A percentile compares a stretch with the other conserved stretches of the same genome.
phyloP scores from a whole-genome alignment of 2,113 vertebrate species.

The Trachemys scripta region DNA sequence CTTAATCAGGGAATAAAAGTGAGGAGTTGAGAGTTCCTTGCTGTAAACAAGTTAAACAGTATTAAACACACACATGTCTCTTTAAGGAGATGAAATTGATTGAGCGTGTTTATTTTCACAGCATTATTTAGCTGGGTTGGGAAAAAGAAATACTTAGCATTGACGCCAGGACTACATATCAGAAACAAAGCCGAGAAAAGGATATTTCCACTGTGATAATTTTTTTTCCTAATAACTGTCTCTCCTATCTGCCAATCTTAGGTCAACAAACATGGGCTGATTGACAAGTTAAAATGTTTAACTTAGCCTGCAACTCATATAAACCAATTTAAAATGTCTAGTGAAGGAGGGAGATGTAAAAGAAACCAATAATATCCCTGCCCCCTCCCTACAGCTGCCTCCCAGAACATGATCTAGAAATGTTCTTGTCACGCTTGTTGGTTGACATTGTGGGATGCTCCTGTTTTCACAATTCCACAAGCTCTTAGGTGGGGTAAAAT shows the following conservation, averaged over 20 bases:
- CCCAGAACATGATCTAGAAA: not conserved
- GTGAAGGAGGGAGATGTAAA: conserved; percentile 74
- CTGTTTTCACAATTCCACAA: not conserved
- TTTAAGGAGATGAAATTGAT: conserved; percentile 79
- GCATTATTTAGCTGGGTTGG: conserved; percentile 83
- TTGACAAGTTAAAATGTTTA: conserved; percentile 89
- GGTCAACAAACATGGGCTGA: conserved; percentile 90
- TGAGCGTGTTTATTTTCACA: conserved; percentile 91
- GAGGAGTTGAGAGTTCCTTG: conserved; percentile 78
- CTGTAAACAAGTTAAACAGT: conserved; percentile 87
- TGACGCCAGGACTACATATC: conserved; percentile 87
- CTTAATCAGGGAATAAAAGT: conserved; percentile 22
- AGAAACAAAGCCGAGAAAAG: conserved; percentile 83
- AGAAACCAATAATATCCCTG: conserved; percentile 74
- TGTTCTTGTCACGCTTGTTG: accelerated
- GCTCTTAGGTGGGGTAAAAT: accelerated
- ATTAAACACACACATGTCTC: conserved; percentile 87
- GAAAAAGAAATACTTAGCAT: conserved; percentile 71
- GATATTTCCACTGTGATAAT: conserved; percentile 80
- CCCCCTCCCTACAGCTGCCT: conserved; percentile 20
- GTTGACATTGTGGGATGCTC: not conserved
- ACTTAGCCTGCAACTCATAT: conserved; percentile 78
- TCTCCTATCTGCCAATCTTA: conserved; percentile 87
- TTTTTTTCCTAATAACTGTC: conserved; percentile 83
- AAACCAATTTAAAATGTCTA: conserved; percentile 82